Percentiles rank a stretch among this genome's conserved stretches.
phyloP scores from a whole-genome alignment of 2,113 vertebrate species.

The Pangasianodon gigas region DNA sequence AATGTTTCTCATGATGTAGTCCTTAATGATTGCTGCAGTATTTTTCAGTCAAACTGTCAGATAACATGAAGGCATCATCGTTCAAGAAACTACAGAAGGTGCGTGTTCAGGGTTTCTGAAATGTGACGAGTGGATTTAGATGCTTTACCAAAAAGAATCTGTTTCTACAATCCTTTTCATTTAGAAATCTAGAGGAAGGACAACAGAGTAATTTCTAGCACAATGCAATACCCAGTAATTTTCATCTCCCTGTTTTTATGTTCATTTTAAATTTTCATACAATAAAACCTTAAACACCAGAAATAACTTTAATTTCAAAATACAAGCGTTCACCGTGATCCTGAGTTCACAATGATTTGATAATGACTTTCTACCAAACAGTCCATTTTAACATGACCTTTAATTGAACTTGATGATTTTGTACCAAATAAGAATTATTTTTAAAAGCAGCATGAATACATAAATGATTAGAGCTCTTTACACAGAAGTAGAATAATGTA shows the following conservation, averaged over 20 bases:
- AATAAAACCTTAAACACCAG: not conserved
- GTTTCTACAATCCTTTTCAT: not conserved
- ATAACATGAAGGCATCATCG: conserved; percentile 96
- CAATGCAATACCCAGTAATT: not conserved
- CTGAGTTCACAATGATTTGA: too few relatives aligned
- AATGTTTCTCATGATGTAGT: conserved; percentile 29
- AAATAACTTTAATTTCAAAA: not conserved
- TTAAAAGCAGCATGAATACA: too few relatives aligned
- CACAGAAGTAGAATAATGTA: too few relatives aligned
- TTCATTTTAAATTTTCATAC: not conserved
- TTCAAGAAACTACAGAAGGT: conserved; percentile 99
- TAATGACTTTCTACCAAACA: too few relatives aligned
- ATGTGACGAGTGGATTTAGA: not conserved
- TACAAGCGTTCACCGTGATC: too few relatives aligned
- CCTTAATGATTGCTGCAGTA: conserved; percentile 85
- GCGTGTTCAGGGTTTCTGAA: conserved; percentile 18
- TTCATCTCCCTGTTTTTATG: not conserved
- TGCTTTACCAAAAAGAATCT: not conserved
- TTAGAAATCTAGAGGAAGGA: not conserved
- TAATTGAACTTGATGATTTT: too few relatives aligned
- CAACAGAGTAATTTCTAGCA: not conserved
- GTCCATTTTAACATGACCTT: too few relatives aligned
- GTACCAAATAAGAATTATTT: too few relatives aligned
- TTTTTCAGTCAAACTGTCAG: conserved; percentile 97
- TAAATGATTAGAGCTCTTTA: too few relatives aligned